phyloP scores from a whole-genome alignment of 2,888 invertebrate genomes.

The Parascotia fuliginaria region DNA sequence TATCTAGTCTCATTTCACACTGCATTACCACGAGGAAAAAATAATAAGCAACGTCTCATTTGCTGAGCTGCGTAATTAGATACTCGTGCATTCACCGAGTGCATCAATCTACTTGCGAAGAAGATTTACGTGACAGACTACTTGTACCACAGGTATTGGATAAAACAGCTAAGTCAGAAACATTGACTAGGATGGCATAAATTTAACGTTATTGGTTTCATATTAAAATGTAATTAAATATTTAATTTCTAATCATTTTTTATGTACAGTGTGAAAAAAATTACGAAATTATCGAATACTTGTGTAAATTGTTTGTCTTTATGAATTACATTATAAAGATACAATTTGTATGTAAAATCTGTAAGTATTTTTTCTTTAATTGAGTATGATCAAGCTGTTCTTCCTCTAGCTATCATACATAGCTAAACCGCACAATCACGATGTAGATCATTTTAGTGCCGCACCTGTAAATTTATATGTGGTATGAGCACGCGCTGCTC shows the following conservation, averaged over 20 bases:
- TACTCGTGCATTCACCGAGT: slow-evolving; percentile 20
- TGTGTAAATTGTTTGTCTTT: too few species aligned
- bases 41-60: slow-evolving; percentile 50
- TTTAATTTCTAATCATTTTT: too few species aligned
- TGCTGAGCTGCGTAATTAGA: slow-evolving; percentile 45
- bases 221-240: too few species aligned
- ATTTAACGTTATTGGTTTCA: too few species aligned
- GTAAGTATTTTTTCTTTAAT: too few species aligned
- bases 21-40: slow-evolving; percentile 41
- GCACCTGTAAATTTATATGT: slow-evolving; percentile 66
- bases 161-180: too few species aligned
- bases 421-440: slow-evolving; percentile 54
- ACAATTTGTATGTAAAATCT: too few species aligned
- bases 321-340: too few species aligned
- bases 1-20: slow-evolving; percentile 53
- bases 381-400: not conserved
- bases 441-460: slow-evolving; percentile 57
- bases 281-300: too few species aligned
- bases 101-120: slow-evolving; percentile 55
- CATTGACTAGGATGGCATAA: too few species aligned
- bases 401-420: slow-evolving; percentile 20
- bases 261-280: too few species aligned
- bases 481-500: slow-evolving; percentile 57
- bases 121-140: slow-evolving; percentile 58
- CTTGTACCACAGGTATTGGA: slow-evolving; percentile 30